A percentile compares a stretch with the other conserved stretches of the same genome.
Evolutionary conservation across 2,888 invertebrate genomes (phyloP).

Genomic region (Poecilus cupreus): DNA sequence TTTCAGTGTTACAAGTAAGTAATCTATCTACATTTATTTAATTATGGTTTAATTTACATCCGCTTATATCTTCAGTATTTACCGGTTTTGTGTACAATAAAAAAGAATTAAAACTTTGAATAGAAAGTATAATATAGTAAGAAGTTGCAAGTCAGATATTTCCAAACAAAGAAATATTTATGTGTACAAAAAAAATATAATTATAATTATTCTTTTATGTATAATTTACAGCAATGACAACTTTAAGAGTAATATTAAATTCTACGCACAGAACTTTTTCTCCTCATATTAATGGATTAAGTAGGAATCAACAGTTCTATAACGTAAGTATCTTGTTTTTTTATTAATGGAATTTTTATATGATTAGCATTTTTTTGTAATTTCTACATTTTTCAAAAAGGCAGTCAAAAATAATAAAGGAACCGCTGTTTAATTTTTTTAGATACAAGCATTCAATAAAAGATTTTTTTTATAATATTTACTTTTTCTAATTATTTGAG

Average conservation of each 20-base stretch:
- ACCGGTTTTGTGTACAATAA: not conserved
- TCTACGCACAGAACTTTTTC: slow-evolving; percentile 1
- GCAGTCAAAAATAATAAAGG: too few relatives aligned
- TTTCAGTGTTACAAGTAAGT: slow-evolving; percentile 15
- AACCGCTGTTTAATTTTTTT: too few relatives aligned
- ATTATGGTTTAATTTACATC: not conserved
- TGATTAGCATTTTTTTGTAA: too few relatives aligned
- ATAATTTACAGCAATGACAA: slow-evolving; percentile 36
- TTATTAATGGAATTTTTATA: not conserved
- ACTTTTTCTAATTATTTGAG: too few relatives aligned
- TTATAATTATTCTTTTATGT: not conserved
- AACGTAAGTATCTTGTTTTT: slow-evolving; percentile 30
- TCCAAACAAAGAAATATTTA: not conserved
- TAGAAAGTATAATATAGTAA: too few relatives aligned
- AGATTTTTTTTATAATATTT: too few relatives aligned
- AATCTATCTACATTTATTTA: slow-evolving; percentile 10
- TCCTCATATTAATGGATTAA: slow-evolving; percentile 23
- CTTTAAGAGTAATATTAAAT: slow-evolving; percentile 24
- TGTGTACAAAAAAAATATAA: not conserved
- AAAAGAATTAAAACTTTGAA: not conserved
- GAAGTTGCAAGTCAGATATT: too few relatives aligned
- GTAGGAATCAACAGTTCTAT: slow-evolving; percentile 10
- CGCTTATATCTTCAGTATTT: not conserved
- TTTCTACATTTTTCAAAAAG: too few relatives aligned
- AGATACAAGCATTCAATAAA: too few relatives aligned